Conservation (phyloP, 2,888 invertebrate species). For the Clitarchus hookeri region DNA sequence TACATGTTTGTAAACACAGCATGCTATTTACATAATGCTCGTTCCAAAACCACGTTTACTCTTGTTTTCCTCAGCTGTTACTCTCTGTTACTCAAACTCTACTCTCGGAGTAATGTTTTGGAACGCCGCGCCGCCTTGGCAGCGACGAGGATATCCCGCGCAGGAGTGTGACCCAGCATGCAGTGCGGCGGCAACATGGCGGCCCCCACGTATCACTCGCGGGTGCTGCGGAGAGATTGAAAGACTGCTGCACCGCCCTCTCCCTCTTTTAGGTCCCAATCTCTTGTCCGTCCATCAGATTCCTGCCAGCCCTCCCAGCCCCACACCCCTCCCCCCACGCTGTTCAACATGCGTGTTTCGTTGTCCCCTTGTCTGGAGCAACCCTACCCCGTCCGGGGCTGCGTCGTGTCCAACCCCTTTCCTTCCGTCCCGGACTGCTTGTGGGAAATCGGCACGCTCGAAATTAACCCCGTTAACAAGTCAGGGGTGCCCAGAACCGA, state of each 20-base stretch:
- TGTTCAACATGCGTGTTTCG: too few relatives aligned
- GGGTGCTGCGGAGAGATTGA: not conserved
- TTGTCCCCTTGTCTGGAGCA: slow-evolving; percentile 1
- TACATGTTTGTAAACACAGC: too few relatives aligned
- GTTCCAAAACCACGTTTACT: too few relatives aligned
- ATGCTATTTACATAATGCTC: too few relatives aligned
- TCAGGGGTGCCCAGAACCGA: not conserved
- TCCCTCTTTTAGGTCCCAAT: not conserved
- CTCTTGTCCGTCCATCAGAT: not conserved
- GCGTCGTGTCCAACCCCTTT: not conserved
- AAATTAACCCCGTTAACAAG: not conserved
- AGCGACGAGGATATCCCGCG: not conserved
- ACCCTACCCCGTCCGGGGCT: not conserved
- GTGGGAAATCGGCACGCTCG: not conserved
- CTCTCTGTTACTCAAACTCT: too few relatives aligned
- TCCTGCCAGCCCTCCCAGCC: not conserved
- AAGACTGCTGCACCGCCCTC: not conserved
- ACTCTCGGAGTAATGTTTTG: too few relatives aligned
- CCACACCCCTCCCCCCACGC: too few relatives aligned
- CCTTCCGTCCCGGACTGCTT: not conserved
- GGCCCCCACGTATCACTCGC: not conserved
- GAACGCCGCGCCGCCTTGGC: too few relatives aligned
- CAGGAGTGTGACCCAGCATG: not conserved
- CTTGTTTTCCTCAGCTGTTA: too few relatives aligned
- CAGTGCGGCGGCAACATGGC: not conserved